phyloP scores from a whole-genome alignment of 2,797 vertebrate genomes.

The Australoheros facetus region DNA sequence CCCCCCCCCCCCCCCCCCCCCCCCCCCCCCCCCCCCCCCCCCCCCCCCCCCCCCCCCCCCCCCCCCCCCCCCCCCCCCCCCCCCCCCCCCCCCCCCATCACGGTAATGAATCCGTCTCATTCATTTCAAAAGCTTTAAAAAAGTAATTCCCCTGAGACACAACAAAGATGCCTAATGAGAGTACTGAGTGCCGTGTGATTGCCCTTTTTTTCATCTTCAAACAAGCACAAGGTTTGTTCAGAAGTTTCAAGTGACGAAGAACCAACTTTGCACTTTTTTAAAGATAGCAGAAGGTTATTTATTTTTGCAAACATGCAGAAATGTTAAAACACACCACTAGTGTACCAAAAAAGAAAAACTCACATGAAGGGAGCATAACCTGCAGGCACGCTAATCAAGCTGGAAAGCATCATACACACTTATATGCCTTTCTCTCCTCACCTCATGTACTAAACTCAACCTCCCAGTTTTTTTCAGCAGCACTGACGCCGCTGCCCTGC shows the following conservation, averaged over 20 bases:
- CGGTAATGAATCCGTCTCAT: slow-evolving; percentile 33
- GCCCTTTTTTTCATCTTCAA: slow-evolving; percentile 26
- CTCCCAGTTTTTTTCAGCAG: neutral
- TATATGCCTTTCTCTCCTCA: neutral
- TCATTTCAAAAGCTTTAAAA: slow-evolving; percentile 36
- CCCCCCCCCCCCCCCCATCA: too few relatives aligned
- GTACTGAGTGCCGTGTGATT: neutral
- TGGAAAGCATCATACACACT: neutral
- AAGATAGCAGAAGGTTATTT: neutral
- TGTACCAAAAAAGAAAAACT: neutral
- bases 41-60: too few relatives aligned
- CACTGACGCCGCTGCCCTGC: neutral
- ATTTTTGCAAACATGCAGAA: neutral
- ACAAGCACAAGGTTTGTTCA: slow-evolving; percentile 19
- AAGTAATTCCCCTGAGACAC: slow-evolving; percentile 32
- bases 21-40: too few relatives aligned
- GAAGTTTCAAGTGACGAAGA: neutral
- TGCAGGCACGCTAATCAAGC: neutral
- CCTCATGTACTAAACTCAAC: neutral
- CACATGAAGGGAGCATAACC: neutral
- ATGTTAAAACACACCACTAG: neutral
- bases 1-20: too few relatives aligned
- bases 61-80: too few relatives aligned
- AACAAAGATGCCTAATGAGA: slow-evolving; percentile 48
- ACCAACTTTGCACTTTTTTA: neutral